These are phyloP conservation scores for Mythimna albipuncta DNA, from an alignment of 2,888 invertebrate species.

Conservation along the genomic window DNA sequence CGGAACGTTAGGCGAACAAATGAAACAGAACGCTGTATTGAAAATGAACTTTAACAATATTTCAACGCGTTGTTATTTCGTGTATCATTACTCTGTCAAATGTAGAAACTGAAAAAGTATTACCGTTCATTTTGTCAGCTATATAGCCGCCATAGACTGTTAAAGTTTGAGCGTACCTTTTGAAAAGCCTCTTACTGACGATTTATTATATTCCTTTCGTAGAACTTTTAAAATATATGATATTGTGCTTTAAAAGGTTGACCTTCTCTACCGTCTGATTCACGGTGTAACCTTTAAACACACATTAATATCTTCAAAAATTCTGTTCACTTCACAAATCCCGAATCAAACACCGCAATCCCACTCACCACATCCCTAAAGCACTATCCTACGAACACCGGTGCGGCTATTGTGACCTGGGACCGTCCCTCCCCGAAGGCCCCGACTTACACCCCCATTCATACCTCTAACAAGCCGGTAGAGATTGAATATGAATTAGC, in stretches of 20 bases:
- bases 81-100: no score
- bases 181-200: not conserved
- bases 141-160: no score
- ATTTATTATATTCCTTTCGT: not conserved
- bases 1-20: no score
- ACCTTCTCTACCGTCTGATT: no score
- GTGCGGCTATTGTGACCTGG: conserved; percentile 64
- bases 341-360: conserved; percentile 18
- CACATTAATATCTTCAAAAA: not conserved
- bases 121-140: no score
- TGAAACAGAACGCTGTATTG: no score
- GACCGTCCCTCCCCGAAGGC: conserved; percentile 18
- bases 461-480: conserved; percentile 64
- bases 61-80: no score
- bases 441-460: conserved; percentile 42
- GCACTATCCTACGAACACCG: conserved; percentile 55
- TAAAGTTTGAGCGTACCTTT: no score
- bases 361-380: conserved; percentile 49
- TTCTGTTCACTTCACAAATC: conserved; percentile 9
- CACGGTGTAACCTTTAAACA: not conserved
- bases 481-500: conserved; percentile 67
- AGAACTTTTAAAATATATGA: not conserved
- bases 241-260: no score
- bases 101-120: no score
- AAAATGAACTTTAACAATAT: no score